phyloP scores from a whole-genome alignment of 2,888 invertebrate species.

The Megalurothrips usitatus region DNA sequence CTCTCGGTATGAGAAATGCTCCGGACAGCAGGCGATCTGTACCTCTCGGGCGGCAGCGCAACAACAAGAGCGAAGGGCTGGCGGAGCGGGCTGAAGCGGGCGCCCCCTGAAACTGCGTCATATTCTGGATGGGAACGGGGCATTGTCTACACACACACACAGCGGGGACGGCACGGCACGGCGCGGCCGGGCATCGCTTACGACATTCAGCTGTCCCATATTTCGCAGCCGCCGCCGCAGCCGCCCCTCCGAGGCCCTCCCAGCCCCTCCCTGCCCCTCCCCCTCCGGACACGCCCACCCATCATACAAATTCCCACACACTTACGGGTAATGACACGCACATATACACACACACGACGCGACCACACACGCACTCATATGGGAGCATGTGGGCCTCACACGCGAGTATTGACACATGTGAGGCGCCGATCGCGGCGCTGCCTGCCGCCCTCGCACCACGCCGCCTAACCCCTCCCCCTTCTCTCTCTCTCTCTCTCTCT shows the following conservation, averaged over 20 bases:
- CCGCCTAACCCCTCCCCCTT: not conserved
- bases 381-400: constrained; percentile 11
- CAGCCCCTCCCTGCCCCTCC: not conserved
- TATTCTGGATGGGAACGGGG: no score
- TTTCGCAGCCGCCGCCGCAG: not conserved
- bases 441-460: not conserved
- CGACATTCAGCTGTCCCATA: not conserved
- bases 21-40: no score
- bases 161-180: no score
- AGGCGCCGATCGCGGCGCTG: not conserved
- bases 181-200: no score
- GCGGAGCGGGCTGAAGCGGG: no score
- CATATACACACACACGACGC: not conserved
- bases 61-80: no score
- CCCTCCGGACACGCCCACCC: not conserved
- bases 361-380: constrained; percentile 12
- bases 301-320: constrained; percentile 25
- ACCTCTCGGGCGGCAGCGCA: no score
- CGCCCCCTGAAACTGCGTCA: no score
- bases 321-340: constrained; percentile 22
- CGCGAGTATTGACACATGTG: constrained; percentile 22
- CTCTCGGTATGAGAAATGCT: no score
- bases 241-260: not conserved
- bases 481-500: not conserved
- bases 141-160: no score